Conservation (phyloP, 2,797 vertebrate species). For the Tapirus indicus region DNA sequence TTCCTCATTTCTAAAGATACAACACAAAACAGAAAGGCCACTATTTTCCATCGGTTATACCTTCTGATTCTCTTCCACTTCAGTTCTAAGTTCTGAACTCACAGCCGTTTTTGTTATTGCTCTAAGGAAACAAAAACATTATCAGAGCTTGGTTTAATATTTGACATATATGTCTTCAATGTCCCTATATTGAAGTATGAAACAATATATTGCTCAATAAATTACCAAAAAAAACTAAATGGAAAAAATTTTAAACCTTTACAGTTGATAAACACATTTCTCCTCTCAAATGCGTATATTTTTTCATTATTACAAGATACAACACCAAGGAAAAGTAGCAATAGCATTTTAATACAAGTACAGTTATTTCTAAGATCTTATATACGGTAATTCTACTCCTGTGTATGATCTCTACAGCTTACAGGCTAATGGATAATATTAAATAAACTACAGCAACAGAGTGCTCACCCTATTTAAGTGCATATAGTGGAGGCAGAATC, state of each 20-base stretch:
- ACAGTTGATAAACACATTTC: neutral
- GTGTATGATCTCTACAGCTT: neutral
- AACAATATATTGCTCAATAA: constrained; percentile 9
- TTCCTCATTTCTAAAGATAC: constrained; percentile 7
- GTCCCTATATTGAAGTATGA: constrained; percentile 15
- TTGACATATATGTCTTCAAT: constrained; percentile 26
- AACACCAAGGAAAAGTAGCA: neutral
- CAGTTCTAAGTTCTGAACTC: constrained; percentile 93
- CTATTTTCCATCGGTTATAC: constrained; percentile 86
- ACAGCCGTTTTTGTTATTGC: constrained; percentile 97
- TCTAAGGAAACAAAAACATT: constrained; percentile 86
- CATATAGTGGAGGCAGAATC: neutral
- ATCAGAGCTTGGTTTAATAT: constrained; percentile 21
- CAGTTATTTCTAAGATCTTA: neutral
- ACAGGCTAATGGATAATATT: neutral
- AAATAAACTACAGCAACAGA: neutral
- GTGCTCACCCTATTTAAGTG: neutral
- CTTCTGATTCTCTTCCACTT: constrained; percentile 98
- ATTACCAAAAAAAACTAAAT: constrained; percentile 14
- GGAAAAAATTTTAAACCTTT: constrained; percentile 20
- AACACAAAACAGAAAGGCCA: neutral
- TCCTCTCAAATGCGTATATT: neutral
- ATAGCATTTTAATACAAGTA: neutral
- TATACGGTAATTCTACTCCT: neutral
- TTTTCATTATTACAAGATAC: neutral